Conservation (phyloP, 2,113 vertebrate species). For the Sisor rabdophorus region DNA sequence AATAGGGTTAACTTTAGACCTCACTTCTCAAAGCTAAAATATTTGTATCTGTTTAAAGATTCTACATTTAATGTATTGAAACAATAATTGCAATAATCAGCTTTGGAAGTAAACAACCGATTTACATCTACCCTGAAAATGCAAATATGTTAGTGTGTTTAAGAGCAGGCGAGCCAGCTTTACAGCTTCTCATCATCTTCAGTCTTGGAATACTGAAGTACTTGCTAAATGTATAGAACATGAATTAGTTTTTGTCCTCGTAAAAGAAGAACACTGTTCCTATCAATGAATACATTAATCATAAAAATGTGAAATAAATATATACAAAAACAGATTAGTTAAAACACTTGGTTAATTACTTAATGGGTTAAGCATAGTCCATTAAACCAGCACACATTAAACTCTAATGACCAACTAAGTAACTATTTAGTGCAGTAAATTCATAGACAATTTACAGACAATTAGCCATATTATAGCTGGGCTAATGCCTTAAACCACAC, state of each 20-base stretch:
- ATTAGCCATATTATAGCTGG: constrained; percentile 13
- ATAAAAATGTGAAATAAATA: constrained; percentile 1
- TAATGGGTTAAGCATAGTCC: constrained; percentile 4
- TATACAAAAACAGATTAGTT: constrained; percentile 6
- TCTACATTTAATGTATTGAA: constrained; percentile 32
- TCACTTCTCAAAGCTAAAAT: constrained; percentile 24
- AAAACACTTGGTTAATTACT: constrained; percentile 12
- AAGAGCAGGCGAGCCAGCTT: constrained; percentile 1
- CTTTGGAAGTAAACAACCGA: constrained; percentile 37
- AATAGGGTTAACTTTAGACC: not conserved
- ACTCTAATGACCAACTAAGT: not conserved
- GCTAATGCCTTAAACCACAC: not conserved
- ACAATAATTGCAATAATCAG: constrained; percentile 44
- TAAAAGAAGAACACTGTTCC: not conserved
- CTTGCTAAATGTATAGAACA: constrained; percentile 20
- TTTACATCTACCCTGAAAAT: constrained; percentile 12
- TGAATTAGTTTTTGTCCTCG: not conserved
- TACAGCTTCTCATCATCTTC: not conserved
- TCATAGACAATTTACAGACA: not conserved
- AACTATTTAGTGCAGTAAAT: not conserved
- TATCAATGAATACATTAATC: constrained; percentile 11
- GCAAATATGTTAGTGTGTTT: not conserved
- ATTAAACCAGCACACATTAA: constrained; percentile 7
- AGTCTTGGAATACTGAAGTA: not conserved
- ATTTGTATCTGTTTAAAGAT: constrained; percentile 3